Conservation (phyloP, 2,888 invertebrate species). For the Dasysyrphus albostriatus region DNA sequence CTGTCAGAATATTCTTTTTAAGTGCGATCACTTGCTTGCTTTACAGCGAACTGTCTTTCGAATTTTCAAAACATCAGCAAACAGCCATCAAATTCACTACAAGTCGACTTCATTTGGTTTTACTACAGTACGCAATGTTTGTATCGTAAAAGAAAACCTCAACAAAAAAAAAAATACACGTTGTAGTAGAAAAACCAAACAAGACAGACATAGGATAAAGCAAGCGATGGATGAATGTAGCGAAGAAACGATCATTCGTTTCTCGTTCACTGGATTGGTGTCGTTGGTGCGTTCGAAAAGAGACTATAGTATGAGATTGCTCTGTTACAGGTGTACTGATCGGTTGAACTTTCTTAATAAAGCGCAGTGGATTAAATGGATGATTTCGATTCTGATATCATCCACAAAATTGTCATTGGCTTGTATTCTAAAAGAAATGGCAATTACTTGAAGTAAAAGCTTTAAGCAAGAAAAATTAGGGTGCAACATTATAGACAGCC, state of each 20-base stretch:
- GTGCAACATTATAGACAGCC: no score
- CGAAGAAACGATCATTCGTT: conserved; percentile 46
- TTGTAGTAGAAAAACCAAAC: conserved; percentile 45
- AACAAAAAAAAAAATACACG: conserved; percentile 35
- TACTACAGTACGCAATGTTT: conserved; percentile 42
- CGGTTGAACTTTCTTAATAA: conserved; percentile 45
- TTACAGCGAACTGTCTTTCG: conserved; percentile 67
- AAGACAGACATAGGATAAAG: not conserved
- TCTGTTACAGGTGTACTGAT: conserved; percentile 39
- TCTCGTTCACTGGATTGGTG: conserved; percentile 17
- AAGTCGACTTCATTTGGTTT: conserved; percentile 14
- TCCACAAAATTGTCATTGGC: no score
- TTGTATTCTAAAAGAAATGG: no score
- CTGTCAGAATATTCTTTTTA: conserved; percentile 1
- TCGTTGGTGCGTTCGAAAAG: conserved; percentile 58
- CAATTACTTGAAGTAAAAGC: no score
- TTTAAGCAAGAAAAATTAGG: no score
- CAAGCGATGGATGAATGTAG: conserved; percentile 19
- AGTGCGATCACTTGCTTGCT: conserved; percentile 70
- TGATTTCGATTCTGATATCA: not conserved
- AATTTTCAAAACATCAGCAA: conserved; percentile 53
- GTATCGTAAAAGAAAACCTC: conserved; percentile 43
- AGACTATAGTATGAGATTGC: conserved; percentile 31
- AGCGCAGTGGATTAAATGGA: no score
- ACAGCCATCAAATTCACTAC: conserved; percentile 50